Evolutionary conservation across 1,140 invertebrate genomes (phyloP).

Genomic region (Marisa cornuarietis): DNA sequence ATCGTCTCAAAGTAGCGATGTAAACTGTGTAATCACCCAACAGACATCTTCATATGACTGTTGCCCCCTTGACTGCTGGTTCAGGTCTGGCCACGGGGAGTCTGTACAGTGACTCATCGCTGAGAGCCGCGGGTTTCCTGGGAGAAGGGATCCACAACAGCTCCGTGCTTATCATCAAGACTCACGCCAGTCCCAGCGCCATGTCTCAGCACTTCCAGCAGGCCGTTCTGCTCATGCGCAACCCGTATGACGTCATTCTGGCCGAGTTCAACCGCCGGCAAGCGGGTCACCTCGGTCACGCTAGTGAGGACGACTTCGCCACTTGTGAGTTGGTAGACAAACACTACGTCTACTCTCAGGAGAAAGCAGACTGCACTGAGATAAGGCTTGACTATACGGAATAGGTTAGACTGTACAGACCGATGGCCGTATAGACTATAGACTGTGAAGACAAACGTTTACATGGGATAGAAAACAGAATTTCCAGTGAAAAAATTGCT

Average conservation of each 20-base stretch:
- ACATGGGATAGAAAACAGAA: too few relatives aligned
- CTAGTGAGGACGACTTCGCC: slow-evolving; percentile 52
- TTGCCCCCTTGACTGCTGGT: neutral
- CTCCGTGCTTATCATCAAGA: slow-evolving; percentile 82
- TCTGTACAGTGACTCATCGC: slow-evolving; percentile 75
- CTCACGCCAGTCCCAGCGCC: slow-evolving; percentile 76
- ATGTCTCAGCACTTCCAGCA: slow-evolving; percentile 30
- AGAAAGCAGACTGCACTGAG: too few relatives aligned
- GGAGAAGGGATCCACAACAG: slow-evolving; percentile 80
- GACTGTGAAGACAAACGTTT: too few relatives aligned
- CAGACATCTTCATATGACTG: neutral
- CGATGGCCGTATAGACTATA: too few relatives aligned
- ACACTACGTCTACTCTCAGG: too few relatives aligned
- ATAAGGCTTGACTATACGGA: too few relatives aligned
- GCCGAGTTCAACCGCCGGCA: slow-evolving; percentile 77
- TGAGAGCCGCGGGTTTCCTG: slow-evolving; percentile 80
- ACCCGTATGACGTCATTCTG: slow-evolving; percentile 43
- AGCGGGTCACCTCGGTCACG: slow-evolving; percentile 76
- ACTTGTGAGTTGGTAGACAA: slow-evolving; percentile 26
- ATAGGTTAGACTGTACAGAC: too few relatives aligned
- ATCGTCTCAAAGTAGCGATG: neutral
- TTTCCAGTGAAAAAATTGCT: too few relatives aligned
- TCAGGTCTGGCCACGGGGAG: slow-evolving; percentile 69
- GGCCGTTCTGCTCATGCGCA: slow-evolving; percentile 40
- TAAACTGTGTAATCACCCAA: neutral